Conservation (phyloP, 2,797 vertebrate species). For the Eleutherodactylus coqui region DNA sequence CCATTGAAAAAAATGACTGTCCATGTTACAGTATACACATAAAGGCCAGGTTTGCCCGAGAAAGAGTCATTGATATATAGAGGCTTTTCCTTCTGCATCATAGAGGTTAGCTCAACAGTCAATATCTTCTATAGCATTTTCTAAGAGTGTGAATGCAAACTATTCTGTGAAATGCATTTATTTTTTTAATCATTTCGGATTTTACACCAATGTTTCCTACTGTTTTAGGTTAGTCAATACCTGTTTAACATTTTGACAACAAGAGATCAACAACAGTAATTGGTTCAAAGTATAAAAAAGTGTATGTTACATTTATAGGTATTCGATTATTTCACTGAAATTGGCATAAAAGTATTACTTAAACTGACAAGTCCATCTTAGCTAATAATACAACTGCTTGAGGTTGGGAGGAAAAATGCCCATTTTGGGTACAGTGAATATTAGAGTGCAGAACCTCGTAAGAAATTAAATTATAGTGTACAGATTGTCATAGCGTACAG, state of each 20-base stretch:
- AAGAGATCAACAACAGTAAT: background rate
- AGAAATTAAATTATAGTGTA: constrained; percentile 39
- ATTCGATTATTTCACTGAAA: constrained; percentile 18
- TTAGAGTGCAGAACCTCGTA: background rate
- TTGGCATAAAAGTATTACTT: background rate
- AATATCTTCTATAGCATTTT: background rate
- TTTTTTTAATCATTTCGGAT: background rate
- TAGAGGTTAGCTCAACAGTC: background rate
- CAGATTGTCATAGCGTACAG: constrained; percentile 11
- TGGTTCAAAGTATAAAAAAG: background rate
- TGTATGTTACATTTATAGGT: background rate
- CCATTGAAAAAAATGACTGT: too few species aligned
- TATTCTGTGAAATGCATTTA: background rate
- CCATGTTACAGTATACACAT: too few species aligned
- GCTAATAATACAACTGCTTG: background rate
- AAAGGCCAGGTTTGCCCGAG: too few species aligned
- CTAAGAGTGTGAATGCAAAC: background rate
- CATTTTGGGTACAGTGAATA: background rate
- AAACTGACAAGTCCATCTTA: background rate
- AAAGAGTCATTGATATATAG: too few species aligned
- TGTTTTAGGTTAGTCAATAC: background rate
- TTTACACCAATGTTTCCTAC: background rate
- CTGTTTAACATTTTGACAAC: background rate
- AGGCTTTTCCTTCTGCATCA: too few species aligned
- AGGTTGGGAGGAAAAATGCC: background rate